A percentile compares a stretch with the other conserved stretches of the same genome.
phyloP scores from a whole-genome alignment of 1,140 invertebrate genomes.

The Drosophila fuyamai region DNA sequence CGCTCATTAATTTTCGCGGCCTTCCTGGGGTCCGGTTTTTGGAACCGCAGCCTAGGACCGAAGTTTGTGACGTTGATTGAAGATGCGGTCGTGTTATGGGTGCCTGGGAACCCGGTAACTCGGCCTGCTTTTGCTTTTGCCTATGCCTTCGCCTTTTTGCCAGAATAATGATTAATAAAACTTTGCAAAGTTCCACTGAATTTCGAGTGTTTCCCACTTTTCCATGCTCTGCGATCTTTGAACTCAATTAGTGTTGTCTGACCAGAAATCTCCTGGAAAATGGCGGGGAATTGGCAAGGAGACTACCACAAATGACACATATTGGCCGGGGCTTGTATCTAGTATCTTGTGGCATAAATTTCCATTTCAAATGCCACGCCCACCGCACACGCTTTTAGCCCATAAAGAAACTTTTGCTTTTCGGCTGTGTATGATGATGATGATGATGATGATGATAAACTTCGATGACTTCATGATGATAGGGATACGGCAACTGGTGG shows the following conservation, averaged over 20 bases:
- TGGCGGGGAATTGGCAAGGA: background rate
- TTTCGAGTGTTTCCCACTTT: conserved; percentile 55
- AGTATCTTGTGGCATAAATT: conserved; percentile 57
- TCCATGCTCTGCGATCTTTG: conserved; percentile 57
- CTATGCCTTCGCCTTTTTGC: conserved; percentile 2
- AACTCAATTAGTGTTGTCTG: conserved; percentile 74
- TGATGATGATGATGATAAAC: conserved; percentile 70
- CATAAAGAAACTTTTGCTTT: conserved; percentile 59
- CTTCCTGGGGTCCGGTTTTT: conserved; percentile 30
- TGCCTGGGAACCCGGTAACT: conserved; percentile 58
- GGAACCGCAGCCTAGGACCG: conserved; percentile 17
- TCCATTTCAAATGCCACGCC: conserved; percentile 73
- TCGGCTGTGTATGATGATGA: conserved; percentile 24
- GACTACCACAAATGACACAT: conserved; percentile 68
- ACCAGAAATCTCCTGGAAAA: conserved; percentile 11
- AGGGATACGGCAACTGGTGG: conserved; percentile 21
- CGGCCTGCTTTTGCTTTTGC: conserved; percentile 2
- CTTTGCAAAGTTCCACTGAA: conserved; percentile 44
- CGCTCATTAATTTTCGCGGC: conserved; percentile 80
- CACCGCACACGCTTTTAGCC: conserved; percentile 68
- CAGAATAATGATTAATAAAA: conserved; percentile 60
- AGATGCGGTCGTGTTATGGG: conserved; percentile 75
- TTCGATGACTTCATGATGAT: conserved; percentile 75
- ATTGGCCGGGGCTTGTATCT: conserved; percentile 38
- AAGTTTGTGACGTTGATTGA: conserved; percentile 72